These are phyloP conservation scores for Bursaphelenchus okinawaensis DNA, from an alignment of 2,888 invertebrate genomes.

Conservation along the genomic window DNA sequence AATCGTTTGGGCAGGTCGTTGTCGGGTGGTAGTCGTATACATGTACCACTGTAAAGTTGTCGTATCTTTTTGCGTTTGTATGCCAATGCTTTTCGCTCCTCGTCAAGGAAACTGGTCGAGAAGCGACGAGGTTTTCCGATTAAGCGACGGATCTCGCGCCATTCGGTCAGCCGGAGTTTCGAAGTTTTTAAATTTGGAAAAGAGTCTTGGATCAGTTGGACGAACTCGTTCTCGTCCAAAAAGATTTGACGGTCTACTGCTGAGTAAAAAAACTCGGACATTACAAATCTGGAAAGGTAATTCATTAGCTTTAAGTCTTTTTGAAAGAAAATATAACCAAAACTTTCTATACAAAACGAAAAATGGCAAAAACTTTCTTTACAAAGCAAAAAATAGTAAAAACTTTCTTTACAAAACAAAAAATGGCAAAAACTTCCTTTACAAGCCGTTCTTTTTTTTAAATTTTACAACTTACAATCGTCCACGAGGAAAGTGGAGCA, in stretches of 20 bases:
- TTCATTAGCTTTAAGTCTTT: no score
- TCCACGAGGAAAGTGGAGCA: slow-evolving; percentile 92
- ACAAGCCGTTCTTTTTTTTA: no score
- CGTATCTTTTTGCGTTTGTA: slow-evolving; percentile 64
- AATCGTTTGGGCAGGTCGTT: slow-evolving; percentile 42
- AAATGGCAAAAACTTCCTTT: no score
- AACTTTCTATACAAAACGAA: no score
- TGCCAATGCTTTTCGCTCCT: slow-evolving; percentile 84
- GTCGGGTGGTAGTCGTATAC: slow-evolving; percentile 14
- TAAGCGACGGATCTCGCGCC: slow-evolving; percentile 87
- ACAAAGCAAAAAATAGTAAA: no score
- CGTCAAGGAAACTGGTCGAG: slow-evolving; percentile 87
- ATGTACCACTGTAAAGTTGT: slow-evolving; percentile 15
- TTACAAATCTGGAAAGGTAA: slow-evolving; percentile 66
- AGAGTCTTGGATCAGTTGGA: slow-evolving; percentile 82
- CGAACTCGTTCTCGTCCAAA: slow-evolving; percentile 91
- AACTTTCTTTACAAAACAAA: no score
- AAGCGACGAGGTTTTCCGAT: slow-evolving; percentile 95
- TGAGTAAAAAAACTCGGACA: slow-evolving; percentile 99
- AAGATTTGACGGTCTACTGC: slow-evolving; percentile 87
- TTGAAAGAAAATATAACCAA: no score
- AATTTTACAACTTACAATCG: slow-evolving; percentile 85
- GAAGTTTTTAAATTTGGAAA: slow-evolving; percentile 84
- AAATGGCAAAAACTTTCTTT: no score
- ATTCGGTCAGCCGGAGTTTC: slow-evolving; percentile 79